phyloP scores from a whole-genome alignment of 2,888 invertebrate genomes.

The Cantharis flavilabris region DNA sequence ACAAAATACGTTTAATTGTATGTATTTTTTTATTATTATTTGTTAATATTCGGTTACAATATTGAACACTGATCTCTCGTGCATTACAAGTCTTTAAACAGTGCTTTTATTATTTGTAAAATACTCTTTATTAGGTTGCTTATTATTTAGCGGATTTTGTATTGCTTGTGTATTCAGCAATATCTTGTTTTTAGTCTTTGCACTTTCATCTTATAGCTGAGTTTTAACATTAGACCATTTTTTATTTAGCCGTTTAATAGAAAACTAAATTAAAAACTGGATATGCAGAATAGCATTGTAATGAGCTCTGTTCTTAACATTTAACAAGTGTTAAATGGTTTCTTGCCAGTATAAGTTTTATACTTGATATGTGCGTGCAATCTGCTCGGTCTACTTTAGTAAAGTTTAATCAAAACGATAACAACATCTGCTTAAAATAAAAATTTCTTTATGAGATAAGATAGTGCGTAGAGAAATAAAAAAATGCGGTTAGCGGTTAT shows the following conservation, averaged over 20 bases:
- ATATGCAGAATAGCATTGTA: no score
- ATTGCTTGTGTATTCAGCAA: background rate
- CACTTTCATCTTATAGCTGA: background rate
- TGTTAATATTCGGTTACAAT: slow-evolving; percentile 25
- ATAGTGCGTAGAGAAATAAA: no score
- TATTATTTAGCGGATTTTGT: background rate
- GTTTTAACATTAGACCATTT: background rate
- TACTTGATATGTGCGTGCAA: no score
- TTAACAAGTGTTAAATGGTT: no score
- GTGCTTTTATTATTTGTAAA: slow-evolving; percentile 15
- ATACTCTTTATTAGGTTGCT: background rate
- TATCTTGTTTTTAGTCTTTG: background rate
- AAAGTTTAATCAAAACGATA: no score
- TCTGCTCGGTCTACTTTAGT: no score
- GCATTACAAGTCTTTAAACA: slow-evolving; percentile 24
- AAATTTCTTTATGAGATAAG: no score
- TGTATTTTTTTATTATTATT: slow-evolving; percentile 10
- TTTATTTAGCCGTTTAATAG: background rate
- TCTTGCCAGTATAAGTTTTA: no score
- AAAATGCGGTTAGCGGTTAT: no score
- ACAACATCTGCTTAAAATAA: no score
- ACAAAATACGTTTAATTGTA: background rate
- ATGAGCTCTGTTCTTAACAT: no score
- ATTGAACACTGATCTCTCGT: slow-evolving; percentile 26
- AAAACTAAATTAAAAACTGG: background rate